phyloP scores from a whole-genome alignment of 2,888 invertebrate genomes.

The Cataglyphis rosenhaueri region DNA sequence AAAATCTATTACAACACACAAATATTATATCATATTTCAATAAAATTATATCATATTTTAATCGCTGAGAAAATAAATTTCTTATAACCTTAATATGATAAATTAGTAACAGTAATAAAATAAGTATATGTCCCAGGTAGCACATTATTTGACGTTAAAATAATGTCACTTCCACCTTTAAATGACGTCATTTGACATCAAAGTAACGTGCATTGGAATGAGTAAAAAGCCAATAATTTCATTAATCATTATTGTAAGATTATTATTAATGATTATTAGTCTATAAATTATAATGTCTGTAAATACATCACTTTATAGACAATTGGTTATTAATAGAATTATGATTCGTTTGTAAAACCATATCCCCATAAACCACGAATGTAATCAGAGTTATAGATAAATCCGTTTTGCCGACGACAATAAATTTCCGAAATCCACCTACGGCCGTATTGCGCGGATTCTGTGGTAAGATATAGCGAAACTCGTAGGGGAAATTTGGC shows the following conservation, averaged over 20 bases:
- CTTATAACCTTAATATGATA: neutral
- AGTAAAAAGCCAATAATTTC: neutral
- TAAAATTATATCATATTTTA: neutral
- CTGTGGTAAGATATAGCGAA: conserved; percentile 65
- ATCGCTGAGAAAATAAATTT: neutral
- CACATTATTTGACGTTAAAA: neutral
- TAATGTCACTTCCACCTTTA: neutral
- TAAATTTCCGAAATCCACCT: conserved; percentile 71
- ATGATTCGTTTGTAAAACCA: conserved; percentile 9
- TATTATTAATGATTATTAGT: conserved; percentile 7
- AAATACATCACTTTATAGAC: neutral
- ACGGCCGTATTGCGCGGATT: conserved; percentile 67
- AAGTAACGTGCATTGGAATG: neutral
- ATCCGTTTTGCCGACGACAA: conserved; percentile 65
- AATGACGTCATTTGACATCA: neutral
- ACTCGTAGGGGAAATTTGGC: conserved; percentile 70
- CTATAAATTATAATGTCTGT: neutral
- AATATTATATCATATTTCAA: neutral
- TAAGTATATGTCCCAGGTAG: neutral
- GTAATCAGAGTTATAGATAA: conserved; percentile 60
- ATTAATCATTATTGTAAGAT: neutral
- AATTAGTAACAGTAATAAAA: neutral
- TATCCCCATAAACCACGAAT: conserved; percentile 38
- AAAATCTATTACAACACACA: neutral
- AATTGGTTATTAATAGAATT: conserved; percentile 28